Base-by-base conservation (phyloP, 2,797 vertebrate genomes). In the Merluccius polli region DNA sequence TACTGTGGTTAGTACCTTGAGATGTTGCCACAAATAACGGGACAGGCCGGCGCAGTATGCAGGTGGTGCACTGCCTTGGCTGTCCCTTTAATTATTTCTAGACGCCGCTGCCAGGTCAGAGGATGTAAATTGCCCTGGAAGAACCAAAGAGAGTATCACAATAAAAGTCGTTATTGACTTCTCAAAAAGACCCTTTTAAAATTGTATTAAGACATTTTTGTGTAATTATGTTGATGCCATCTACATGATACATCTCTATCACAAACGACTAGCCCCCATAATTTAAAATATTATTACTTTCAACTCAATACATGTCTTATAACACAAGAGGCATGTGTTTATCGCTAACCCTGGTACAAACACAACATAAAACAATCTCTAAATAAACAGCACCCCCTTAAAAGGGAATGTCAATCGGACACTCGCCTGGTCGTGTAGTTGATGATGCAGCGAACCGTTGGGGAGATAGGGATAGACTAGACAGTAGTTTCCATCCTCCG, bases 391-490 rank as follows among this genome's bases (percentile, higher is more conserved):
- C 44, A 48, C 4, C 18, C 1, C 1, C 3, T 35, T 48, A 16
- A 48, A 48, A 48, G 44, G 4, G 44, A 21, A 48, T 16, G 6
- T 48, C 18, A 21, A 48, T 18, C 0, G 18, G 18, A 6, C 44
- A 18, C 44, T 48, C 15, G 94, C 93, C 76, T 83, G 36, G 36
- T 77, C 86, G 35, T 94, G 93, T 1, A 95, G 88, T 70, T 86
- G 90, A 75, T 87, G 78, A 72, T 78, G 92, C 32, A 95, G 89
- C 0, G 93, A 95, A 73, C 95, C 92, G 0, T 92, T 93, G 68
- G 76, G 84, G 70, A 95, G 86, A 82, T 89, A 93, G 0, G 94
- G 93, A 77, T 91, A 92, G 33, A 94, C 88, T 81, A 95, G 87
- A 65, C 87, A 93, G 85, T 93, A 91, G 32, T 70, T 75, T 16